Conservation (phyloP, 2,888 invertebrate species). For the Archips xylosteana region DNA sequence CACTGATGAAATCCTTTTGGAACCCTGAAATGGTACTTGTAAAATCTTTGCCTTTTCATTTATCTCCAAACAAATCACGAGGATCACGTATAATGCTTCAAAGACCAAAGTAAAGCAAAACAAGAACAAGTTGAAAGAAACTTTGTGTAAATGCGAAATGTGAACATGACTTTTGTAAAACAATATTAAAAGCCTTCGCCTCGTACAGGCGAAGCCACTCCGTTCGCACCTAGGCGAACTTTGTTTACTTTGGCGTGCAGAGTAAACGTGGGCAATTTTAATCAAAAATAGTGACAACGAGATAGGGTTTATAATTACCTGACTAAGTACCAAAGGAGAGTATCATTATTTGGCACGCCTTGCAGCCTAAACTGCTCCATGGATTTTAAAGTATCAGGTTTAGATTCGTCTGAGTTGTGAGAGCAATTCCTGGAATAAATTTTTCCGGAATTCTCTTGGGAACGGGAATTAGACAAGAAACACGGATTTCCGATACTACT, state of each 20-base stretch:
- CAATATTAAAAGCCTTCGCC: constrained; percentile 28
- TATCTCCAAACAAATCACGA: constrained; percentile 14
- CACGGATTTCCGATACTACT: no score
- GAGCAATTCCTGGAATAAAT: no score
- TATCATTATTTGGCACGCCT: no score
- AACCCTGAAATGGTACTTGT: not conserved
- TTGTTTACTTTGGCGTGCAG: constrained; percentile 8
- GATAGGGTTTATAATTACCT: no score
- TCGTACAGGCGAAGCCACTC: constrained; percentile 13
- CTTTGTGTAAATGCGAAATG: constrained; percentile 33
- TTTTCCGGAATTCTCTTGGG: no score
- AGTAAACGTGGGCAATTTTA: constrained; percentile 2
- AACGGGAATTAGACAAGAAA: no score
- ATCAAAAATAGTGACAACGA: not conserved
- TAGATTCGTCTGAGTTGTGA: no score
- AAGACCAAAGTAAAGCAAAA: constrained; percentile 45
- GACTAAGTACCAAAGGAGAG: no score
- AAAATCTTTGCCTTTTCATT: constrained; percentile 15
- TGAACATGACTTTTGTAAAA: constrained; percentile 30
- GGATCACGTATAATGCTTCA: constrained; percentile 30
- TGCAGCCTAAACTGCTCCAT: no score
- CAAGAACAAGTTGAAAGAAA: constrained; percentile 44
- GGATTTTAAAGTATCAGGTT: no score
- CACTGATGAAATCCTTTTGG: not conserved
- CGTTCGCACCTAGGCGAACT: constrained; percentile 7